Conservation (phyloP, 2,113 vertebrate species). For the Prochilodus magdalenae region DNA sequence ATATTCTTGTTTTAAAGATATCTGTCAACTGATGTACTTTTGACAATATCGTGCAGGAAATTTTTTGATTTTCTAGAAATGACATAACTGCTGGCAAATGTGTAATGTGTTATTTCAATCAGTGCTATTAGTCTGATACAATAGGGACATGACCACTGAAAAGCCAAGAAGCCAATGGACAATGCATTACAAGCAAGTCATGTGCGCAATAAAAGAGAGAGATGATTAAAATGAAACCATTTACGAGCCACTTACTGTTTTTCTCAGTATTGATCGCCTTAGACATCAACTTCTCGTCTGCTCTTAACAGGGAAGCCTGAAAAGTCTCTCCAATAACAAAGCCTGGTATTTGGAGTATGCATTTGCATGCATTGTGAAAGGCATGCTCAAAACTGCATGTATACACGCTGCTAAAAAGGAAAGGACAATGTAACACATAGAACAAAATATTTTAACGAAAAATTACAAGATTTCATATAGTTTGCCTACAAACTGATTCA, state of each 20-base stretch:
- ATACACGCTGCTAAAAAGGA: background rate
- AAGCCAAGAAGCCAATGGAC: too few species aligned
- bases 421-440: background rate
- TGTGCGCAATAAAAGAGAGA: too few species aligned
- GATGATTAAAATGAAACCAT: too few species aligned
- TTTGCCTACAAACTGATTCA: background rate
- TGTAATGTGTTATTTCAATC: too few species aligned
- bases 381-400: constrained; percentile 13
- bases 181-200: too few species aligned
- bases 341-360: background rate
- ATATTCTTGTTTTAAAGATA: too few species aligned
- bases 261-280: fast-evolving
- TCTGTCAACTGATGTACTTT: too few species aligned
- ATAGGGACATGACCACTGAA: background rate
- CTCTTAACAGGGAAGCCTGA: constrained; percentile 23
- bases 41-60: too few species aligned
- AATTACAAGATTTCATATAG: background rate
- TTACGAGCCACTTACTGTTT: constrained; percentile 60
- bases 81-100: too few species aligned
- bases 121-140: background rate
- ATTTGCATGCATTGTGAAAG: constrained; percentile 46
- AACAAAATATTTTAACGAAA: background rate
- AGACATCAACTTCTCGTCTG: background rate
- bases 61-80: too few species aligned
- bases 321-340: fast-evolving